Percentiles rank a stretch among this genome's conserved stretches.
phyloP scores from a whole-genome alignment of 1,140 invertebrate genomes.

The Proales similis region DNA sequence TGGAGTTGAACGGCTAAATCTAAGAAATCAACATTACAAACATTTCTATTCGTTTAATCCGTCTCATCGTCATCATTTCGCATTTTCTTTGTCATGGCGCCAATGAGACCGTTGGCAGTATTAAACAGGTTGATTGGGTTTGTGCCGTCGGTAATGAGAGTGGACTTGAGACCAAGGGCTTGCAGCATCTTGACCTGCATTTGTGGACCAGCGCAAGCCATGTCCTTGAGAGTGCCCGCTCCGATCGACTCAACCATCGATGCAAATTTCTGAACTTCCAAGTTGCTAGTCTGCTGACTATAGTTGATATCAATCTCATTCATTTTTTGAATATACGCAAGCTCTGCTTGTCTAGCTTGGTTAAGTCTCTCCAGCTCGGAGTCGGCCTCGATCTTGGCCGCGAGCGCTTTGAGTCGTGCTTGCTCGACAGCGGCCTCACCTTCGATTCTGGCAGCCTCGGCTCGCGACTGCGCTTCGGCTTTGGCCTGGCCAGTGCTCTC shows the following conservation, averaged over 20 bases:
- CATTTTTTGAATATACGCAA: conserved; percentile 52
- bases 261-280: conserved; percentile 55
- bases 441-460: conserved; percentile 56
- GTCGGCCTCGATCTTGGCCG: conserved; percentile 55
- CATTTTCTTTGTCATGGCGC: conserved; percentile 37
- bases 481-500: conserved; percentile 55
- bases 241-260: conserved; percentile 54
- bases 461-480: conserved; percentile 56
- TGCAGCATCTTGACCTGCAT: conserved; percentile 54
- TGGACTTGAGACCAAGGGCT: conserved; percentile 55
- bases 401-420: conserved; percentile 55
- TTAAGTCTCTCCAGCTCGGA: conserved; percentile 54
- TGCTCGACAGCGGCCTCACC: conserved; percentile 57
- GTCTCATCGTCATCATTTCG: too few relatives aligned
- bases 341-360: conserved; percentile 54
- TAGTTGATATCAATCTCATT: conserved; percentile 55
- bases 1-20: too few relatives aligned
- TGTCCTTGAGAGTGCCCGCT: conserved; percentile 52
- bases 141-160: conserved; percentile 54
- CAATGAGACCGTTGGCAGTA: conserved; percentile 54
- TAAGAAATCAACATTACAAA: too few relatives aligned
- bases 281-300: conserved; percentile 47
- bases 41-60: too few relatives aligned
- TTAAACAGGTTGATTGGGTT: conserved; percentile 56
- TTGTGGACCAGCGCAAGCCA: conserved; percentile 55